Conservation (phyloP, 2,113 vertebrate species). For the Peucedramus taeniatus region DNA sequence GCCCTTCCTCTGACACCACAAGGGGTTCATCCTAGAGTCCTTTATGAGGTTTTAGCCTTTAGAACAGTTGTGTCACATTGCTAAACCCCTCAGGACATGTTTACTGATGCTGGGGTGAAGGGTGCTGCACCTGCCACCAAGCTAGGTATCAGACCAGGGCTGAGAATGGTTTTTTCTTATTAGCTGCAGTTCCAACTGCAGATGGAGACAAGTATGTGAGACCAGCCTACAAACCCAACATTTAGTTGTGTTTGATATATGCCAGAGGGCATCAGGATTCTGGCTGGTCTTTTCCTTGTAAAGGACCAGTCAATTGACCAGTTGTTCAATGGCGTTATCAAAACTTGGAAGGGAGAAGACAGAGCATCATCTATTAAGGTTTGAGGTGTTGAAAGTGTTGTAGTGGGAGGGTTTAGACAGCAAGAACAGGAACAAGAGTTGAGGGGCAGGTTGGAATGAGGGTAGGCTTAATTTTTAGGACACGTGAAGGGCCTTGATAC, state of each 20-base stretch:
- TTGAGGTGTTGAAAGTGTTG: not conserved
- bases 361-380: not conserved
- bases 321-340: not conserved
- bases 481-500: not conserved
- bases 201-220: not conserved
- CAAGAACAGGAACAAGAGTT: not conserved
- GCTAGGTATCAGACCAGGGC: not conserved
- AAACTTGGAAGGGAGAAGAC: not conserved
- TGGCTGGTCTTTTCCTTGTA: not conserved
- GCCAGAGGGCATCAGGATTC: not conserved
- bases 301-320: not conserved
- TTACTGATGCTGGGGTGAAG: not conserved
- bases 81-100: not conserved
- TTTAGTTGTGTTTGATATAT: not conserved
- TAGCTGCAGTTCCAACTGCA: not conserved
- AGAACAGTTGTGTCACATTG: not conserved
- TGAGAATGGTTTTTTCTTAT: not conserved
- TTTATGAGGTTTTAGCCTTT: not conserved
- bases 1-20: not conserved
- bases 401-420: not conserved
- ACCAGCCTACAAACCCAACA: not conserved
- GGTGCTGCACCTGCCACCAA: not conserved
- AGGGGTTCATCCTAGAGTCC: not conserved
- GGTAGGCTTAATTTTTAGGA: not conserved
- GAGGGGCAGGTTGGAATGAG: not conserved